Percentiles rank a stretch among this genome's conserved stretches.
Evolutionary conservation across 2,113 vertebrate species (phyloP).

Genomic region (Athene noctua): DNA sequence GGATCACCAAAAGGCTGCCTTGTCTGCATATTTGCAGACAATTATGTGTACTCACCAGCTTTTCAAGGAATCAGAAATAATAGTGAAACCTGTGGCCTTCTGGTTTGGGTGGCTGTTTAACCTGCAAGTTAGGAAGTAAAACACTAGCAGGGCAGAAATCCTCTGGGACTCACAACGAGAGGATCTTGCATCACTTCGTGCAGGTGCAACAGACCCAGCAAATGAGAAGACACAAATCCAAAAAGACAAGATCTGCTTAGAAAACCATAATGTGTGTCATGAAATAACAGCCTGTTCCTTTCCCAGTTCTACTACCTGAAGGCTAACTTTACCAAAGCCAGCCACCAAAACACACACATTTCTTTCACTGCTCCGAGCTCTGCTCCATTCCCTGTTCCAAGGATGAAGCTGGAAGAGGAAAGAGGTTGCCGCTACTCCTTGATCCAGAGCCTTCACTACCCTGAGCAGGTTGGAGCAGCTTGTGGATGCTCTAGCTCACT

Average conservation of each 20-base stretch:
- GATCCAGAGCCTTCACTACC: background rate
- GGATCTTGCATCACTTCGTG: background rate
- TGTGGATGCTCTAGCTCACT: background rate
- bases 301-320: background rate
- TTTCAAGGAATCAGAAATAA: background rate
- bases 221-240: background rate
- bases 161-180: background rate
- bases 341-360: background rate
- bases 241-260: background rate
- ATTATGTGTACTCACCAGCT: background rate
- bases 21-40: background rate
- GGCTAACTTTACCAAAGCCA: background rate
- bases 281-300: background rate
- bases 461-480: background rate
- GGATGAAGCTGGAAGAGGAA: background rate
- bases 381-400: background rate
- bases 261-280: background rate
- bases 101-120: background rate
- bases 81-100: background rate
- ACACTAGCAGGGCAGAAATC: background rate
- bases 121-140: background rate
- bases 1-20: background rate
- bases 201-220: background rate
- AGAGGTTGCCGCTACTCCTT: background rate
- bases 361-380: background rate